Conservation (phyloP, 2,888 invertebrate genomes). For the Dicyrtoma fusca region DNA sequence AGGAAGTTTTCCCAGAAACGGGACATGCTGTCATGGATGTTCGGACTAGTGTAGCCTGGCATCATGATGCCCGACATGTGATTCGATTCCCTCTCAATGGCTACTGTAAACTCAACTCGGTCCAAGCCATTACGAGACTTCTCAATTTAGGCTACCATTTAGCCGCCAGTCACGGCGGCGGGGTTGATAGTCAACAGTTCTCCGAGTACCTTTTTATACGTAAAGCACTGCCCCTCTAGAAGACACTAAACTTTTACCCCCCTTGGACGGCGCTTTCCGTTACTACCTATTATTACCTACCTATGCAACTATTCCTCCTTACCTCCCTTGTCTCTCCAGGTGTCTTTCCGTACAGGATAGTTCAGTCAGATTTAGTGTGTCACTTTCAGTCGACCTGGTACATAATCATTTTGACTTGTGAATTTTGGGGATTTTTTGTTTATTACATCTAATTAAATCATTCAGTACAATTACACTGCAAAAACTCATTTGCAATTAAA, state of each 20-base stretch:
- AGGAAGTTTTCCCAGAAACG: constrained; percentile 67
- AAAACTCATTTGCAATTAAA: no score
- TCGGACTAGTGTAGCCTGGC: constrained; percentile 76
- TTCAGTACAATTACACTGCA: no score
- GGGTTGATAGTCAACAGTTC: constrained; percentile 86
- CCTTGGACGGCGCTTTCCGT: neutral
- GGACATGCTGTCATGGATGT: constrained; percentile 78
- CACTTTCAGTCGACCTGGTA: no score
- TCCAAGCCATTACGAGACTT: constrained; percentile 81
- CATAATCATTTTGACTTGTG: no score
- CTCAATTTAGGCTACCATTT: constrained; percentile 77
- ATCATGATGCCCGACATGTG: constrained; percentile 76
- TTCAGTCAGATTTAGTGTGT: no score
- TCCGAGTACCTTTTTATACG: constrained; percentile 83
- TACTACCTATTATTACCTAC: neutral
- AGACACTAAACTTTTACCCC: no score
- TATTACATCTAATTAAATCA: no score
- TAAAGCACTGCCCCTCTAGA: constrained; percentile 59
- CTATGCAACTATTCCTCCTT: neutral
- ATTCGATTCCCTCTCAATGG: constrained; percentile 85
- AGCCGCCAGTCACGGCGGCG: constrained; percentile 81
- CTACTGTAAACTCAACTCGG: constrained; percentile 86
- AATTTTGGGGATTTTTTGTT: no score
- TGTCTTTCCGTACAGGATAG: no score
- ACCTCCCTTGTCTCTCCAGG: no score